Evolutionary conservation across 2,888 invertebrate species (phyloP).

Genomic region (Andrena bucephala): DNA sequence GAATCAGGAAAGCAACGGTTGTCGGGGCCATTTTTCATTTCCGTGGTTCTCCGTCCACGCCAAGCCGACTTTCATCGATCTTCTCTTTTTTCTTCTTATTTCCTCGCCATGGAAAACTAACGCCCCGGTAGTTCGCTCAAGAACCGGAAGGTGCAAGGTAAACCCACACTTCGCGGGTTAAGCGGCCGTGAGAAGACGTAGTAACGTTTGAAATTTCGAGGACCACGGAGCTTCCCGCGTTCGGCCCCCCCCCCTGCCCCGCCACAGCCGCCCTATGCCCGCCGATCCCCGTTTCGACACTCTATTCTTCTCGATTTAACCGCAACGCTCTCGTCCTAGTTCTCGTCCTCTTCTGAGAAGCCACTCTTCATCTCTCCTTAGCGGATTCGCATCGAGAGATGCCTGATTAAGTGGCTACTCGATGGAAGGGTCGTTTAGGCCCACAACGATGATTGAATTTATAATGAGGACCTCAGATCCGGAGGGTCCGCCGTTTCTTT

Average conservation of each 20-base stretch:
- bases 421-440: conserved; percentile 42
- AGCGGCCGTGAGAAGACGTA: conserved; percentile 65
- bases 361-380: conserved; percentile 38
- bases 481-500: conserved; percentile 20
- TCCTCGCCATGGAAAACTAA: conserved; percentile 49
- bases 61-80: conserved; percentile 32
- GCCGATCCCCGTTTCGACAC: conserved; percentile 20
- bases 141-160: conserved; percentile 65
- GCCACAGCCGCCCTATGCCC: neutral
- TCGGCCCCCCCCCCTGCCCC: neutral
- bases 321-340: conserved; percentile 27
- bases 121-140: conserved; percentile 56
- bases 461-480: conserved; percentile 41
- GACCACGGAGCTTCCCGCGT: conserved; percentile 39
- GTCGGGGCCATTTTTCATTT: conserved; percentile 59
- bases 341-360: neutral
- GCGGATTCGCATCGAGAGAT: conserved; percentile 25
- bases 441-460: conserved; percentile 41
- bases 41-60: conserved; percentile 20
- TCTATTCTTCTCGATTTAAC: conserved; percentile 58
- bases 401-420: conserved; percentile 54
- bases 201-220: conserved; percentile 69
- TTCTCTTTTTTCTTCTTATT: conserved; percentile 46
- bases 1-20: conserved; percentile 16
- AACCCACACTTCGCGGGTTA: conserved; percentile 63